Evolutionary conservation across 2,888 invertebrate species (phyloP), one percentile per base, ranked within the genome.

Genomic region (Yponomeuta evonymella): DNA sequence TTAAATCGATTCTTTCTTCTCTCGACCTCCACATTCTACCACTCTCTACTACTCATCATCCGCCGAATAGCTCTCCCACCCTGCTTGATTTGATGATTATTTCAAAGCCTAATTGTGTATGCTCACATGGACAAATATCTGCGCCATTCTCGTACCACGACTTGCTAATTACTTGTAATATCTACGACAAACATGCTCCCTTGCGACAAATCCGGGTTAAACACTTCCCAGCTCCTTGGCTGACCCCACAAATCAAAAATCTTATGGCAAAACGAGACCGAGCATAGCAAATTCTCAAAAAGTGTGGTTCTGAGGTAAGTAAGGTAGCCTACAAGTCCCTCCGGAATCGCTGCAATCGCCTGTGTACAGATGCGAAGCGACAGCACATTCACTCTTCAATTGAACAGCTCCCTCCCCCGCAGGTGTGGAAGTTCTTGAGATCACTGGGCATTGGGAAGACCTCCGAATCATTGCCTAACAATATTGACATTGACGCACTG

Each of bases 101-200:
- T 43, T 73, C 74, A 2, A 68, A 70, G 30, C 30, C 58, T 12
- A n/a, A 62, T 1, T n/a, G 2, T n/a, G 62, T 69, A 0, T 30
- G 58, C 12, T 29, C 58, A 1, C 62, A 62, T 58, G 62, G 62
- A 11, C 69, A 69, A n/a, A 11, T 30, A 6, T 30, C 9, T 9
- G 23, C 67, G 4, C 48, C 23, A n/a, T 48, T 67, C 67, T 67
- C 29, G n/a, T 23, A 48, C 30, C 67, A 67, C 11, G 67, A 48
- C n/a, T 23, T 67, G 4, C 8, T 67, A n/a, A n/a, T 11, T 62
- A 6, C 11, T 1, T 29, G 8, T 69, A 62, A 72, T 9, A 69
- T 73, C 4, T 74, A 71, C 33, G 75, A 73, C 64, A 66, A 23
- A 33, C 74, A 74, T 67, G 75, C 73, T 8, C 75, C 75, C 2